Base-by-base conservation (phyloP, 2,797 vertebrate genomes). In the Oceanodroma leucorhoa region DNA sequence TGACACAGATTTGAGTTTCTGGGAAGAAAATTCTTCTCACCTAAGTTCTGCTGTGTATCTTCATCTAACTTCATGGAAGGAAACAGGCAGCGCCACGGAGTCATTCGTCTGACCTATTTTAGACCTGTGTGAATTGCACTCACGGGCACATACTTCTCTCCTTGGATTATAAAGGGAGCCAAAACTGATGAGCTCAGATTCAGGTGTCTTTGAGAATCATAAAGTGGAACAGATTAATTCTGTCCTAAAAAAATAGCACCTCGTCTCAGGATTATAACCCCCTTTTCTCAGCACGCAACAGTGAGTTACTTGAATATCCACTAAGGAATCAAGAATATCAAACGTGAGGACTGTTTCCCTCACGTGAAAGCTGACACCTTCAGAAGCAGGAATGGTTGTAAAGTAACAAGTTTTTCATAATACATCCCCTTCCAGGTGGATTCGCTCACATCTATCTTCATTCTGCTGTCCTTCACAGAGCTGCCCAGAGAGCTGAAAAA, bases 181-280 rank as follows among this genome's bases (percentile, higher is more conserved):
- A 22, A 46, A 92, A 76, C 9, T 19, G 41, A 94, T 55, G 50
- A 92, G 83, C 65, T 84, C 65, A 54, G 57, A 64, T 61, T 81
- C 54, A 64, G 51, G 14, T 64, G 75, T 4, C 23, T 30, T 50
- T 71, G 46, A 84, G 50, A 84, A 79, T 27, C 81, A 48, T 6
- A 0, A 45, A 78, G 36, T 14, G 29, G 46, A 93, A 79, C 19
- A 85, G 30, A 89, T 46, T 0, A 89, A 85, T 41, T 83, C 60
- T 43, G 34, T 54, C 46, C 54, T 61, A 36, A 70, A 73, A 73
- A 43, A 50, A 7, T 14, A 66, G 15, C 10, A 71, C 1, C 0
- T 38, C 4, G 1, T 15, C 62, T 69, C 57, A 70, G n/a, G 36
- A 67, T 72, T 72, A 43, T 58, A 82, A 58, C 22, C 27, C 53